Percentiles rank a stretch among this genome's conserved stretches.
Conservation (phyloP, 1,140 invertebrate genomes). For the Bradynema listronoti region DNA sequence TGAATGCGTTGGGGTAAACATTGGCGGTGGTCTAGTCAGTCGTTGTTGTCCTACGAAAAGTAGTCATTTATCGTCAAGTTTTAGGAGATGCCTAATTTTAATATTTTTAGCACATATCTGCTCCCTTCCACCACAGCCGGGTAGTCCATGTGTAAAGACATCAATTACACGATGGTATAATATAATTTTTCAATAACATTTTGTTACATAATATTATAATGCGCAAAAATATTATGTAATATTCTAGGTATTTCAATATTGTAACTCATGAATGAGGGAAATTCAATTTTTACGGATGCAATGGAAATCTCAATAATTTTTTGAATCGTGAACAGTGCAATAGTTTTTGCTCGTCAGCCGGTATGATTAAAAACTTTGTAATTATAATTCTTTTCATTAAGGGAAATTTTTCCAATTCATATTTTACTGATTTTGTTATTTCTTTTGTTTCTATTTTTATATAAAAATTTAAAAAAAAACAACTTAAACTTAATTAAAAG, state of each 20-base stretch:
- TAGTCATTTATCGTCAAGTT: constrained; percentile 10
- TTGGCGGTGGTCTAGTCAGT: constrained; percentile 48
- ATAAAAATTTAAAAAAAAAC: too few species aligned
- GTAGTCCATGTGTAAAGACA: constrained; percentile 47
- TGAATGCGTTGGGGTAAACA: constrained; percentile 48
- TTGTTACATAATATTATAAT: background rate
- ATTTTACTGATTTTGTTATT: constrained; percentile 1
- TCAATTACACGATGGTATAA: constrained; percentile 37
- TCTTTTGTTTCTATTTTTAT: constrained; percentile 10
- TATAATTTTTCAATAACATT: background rate
- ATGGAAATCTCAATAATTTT: constrained; percentile 51
- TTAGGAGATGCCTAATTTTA: background rate
- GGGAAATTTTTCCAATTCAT: background rate
- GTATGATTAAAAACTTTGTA: constrained; percentile 19
- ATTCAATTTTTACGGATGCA: constrained; percentile 31
- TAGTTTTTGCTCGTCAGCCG: constrained; percentile 51
- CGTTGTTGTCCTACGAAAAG: constrained; percentile 53
- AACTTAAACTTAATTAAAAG: too few species aligned
- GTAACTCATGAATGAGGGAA: constrained; percentile 51
- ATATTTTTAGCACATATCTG: constrained; percentile 50
- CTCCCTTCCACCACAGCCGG: constrained; percentile 50
- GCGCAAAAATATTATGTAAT: background rate
- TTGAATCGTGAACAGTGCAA: constrained; percentile 43
- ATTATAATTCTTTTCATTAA: background rate
- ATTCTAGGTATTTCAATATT: constrained; percentile 49